Percentiles rank a stretch among this genome's conserved stretches.
Evolutionary conservation across 2,888 invertebrate species (phyloP).

Genomic region (Gnatocerus cornutus): DNA sequence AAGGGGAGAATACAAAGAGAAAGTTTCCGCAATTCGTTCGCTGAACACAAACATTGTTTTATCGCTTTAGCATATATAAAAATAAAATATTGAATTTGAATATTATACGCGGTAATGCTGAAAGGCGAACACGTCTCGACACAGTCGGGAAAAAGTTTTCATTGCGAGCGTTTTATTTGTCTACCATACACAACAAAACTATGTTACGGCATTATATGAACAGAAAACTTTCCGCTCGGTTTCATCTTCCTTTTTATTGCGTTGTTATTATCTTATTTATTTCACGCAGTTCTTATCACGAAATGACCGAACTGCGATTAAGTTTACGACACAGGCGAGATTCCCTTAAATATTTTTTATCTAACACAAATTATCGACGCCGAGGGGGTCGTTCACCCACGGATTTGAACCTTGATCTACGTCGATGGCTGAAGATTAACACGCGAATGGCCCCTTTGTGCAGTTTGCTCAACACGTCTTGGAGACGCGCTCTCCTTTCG

Average conservation of each 20-base stretch:
- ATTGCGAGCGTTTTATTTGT: constrained; percentile 22
- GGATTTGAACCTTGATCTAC: constrained; percentile 2
- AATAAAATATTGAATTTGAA: constrained; percentile 40
- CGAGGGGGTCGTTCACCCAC: not conserved
- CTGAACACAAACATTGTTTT: constrained; percentile 36
- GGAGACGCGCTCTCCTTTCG: not conserved
- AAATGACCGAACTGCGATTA: constrained; percentile 1
- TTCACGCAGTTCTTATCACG: not conserved
- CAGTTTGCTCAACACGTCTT: no score
- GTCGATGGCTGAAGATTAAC: not conserved
- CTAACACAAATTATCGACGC: not conserved
- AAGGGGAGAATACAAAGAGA: constrained; percentile 12
- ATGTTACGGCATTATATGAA: constrained; percentile 26
- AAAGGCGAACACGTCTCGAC: constrained; percentile 27
- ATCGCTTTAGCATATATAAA: constrained; percentile 30
- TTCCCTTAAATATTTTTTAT: not conserved
- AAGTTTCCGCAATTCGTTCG: constrained; percentile 18
- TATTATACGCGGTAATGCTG: constrained; percentile 27
- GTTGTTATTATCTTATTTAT: constrained; percentile 25
- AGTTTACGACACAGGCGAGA: not conserved
- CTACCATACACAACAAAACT: constrained; percentile 24
- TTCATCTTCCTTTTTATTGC: constrained; percentile 18
- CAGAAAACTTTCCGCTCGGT: constrained; percentile 29
- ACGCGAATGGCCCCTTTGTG: not conserved
- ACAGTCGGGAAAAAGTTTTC: constrained; percentile 28